phyloP scores from a whole-genome alignment of 2,888 invertebrate genomes.

The Parapristionchus giblindavisi region DNA sequence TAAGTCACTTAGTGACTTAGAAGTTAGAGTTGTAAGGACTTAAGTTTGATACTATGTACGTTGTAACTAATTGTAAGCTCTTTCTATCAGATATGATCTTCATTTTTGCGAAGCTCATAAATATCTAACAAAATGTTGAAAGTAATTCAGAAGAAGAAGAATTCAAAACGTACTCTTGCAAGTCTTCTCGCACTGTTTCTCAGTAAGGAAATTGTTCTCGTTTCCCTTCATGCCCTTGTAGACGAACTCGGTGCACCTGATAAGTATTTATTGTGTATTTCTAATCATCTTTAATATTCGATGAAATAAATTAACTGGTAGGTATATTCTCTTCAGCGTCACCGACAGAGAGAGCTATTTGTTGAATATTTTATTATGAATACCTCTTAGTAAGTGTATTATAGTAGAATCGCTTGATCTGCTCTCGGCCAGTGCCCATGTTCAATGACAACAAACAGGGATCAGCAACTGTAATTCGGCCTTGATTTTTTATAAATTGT shows the following conservation, averaged over 20 bases:
- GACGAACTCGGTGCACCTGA: slow-evolving; percentile 63
- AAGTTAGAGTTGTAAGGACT: not conserved
- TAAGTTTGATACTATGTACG: too few relatives aligned
- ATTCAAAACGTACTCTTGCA: slow-evolving; percentile 57
- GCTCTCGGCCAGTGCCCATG: slow-evolving; percentile 60
- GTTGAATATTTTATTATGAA: too few relatives aligned
- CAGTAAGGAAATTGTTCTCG: slow-evolving; percentile 66
- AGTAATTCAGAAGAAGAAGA: not conserved
- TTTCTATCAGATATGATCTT: too few relatives aligned
- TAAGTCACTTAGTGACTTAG: too few relatives aligned
- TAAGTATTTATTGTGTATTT: not conserved
- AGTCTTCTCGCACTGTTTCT: slow-evolving; percentile 57
- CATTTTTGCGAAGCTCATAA: too few relatives aligned
- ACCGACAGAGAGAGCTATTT: not conserved
- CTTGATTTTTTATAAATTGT: not conserved
- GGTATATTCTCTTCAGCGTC: not conserved
- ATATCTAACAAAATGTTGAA: too few relatives aligned
- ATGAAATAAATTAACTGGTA: not conserved
- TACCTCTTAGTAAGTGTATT: slow-evolving; percentile 59
- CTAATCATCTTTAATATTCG: not conserved
- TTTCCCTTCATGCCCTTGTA: slow-evolving; percentile 60
- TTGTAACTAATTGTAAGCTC: too few relatives aligned
- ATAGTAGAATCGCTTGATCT: slow-evolving; percentile 64
- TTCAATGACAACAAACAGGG: slow-evolving; percentile 64
- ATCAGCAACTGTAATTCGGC: slow-evolving; percentile 57